Conservation (phyloP, 2,888 invertebrate species). For the Lacanobia oleracea region DNA sequence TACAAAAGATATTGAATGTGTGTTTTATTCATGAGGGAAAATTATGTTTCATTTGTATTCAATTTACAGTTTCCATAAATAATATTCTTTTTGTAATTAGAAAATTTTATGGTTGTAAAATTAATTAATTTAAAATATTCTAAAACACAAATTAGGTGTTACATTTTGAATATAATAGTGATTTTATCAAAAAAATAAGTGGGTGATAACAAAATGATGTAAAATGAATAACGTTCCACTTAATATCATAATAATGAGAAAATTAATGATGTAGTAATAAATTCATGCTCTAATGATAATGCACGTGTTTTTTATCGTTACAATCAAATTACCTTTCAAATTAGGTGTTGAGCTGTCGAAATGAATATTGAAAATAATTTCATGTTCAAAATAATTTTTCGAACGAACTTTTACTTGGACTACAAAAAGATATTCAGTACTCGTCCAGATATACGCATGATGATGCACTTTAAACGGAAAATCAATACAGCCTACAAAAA, state of each 20-base stretch:
- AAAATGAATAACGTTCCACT: constrained; percentile 59
- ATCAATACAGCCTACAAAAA: constrained; percentile 61
- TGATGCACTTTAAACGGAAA: constrained; percentile 45
- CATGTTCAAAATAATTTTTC: constrained; percentile 13
- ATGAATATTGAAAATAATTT: constrained; percentile 40
- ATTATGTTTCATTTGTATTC: constrained; percentile 16
- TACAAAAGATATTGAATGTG: background rate
- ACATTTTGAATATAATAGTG: constrained; percentile 34
- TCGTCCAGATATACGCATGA: constrained; percentile 30
- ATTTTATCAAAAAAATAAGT: constrained; percentile 61
- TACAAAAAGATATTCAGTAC: constrained; percentile 15
- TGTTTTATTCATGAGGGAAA: constrained; percentile 1
- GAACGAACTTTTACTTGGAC: constrained; percentile 6
- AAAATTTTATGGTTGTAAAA: constrained; percentile 10
- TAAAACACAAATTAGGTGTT: constrained; percentile 44
- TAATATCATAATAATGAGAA: constrained; percentile 66
- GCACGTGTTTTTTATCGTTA: constrained; percentile 62
- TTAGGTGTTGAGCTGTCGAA: constrained; percentile 57
- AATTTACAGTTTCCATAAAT: constrained; percentile 18
- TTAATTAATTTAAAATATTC: constrained; percentile 39
- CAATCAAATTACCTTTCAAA: constrained; percentile 65
- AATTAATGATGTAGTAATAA: constrained; percentile 63
- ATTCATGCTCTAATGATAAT: constrained; percentile 62
- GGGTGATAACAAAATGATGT: constrained; percentile 61
- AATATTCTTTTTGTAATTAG: background rate